A percentile compares a stretch with the other conserved stretches of the same genome.
Conservation (phyloP, 2,797 vertebrate species). For the Cichlasoma orientale region DNA sequence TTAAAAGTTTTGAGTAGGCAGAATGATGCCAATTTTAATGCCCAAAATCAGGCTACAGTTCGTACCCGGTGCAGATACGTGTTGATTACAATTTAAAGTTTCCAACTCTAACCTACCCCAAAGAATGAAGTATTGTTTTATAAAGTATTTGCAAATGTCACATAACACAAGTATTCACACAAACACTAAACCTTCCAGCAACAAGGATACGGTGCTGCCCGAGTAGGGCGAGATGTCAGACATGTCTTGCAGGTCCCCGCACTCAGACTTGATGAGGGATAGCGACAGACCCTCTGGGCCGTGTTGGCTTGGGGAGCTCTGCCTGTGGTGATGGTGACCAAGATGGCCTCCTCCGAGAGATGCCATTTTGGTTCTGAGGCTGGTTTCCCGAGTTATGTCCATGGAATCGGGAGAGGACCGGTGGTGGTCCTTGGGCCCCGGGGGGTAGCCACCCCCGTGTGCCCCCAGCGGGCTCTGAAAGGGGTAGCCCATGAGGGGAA, state of each 20-base stretch:
- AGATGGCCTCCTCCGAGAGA: constrained; percentile 85
- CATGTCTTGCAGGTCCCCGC: constrained; percentile 97
- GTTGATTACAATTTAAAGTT: neutral
- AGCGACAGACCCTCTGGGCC: constrained; percentile 91
- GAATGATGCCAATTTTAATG: neutral
- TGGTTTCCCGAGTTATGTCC: constrained; percentile 94
- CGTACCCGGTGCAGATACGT: neutral
- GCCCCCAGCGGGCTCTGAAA: constrained; percentile 92
- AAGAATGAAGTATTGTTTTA: no score
- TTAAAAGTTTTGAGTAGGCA: neutral
- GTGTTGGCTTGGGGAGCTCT: constrained; percentile 90
- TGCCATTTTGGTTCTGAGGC: constrained; percentile 99
- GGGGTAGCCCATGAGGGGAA: constrained; percentile 97
- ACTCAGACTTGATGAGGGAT: constrained; percentile 98
- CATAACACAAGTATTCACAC: neutral
- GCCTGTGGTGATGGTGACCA: constrained; percentile 87
- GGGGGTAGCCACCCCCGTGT: constrained; percentile 86
- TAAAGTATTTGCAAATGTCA: neutral
- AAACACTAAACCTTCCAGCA: neutral
- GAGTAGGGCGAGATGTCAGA: constrained; percentile 97
- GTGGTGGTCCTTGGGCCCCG: constrained; percentile 85
- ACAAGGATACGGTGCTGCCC: constrained; percentile 97
- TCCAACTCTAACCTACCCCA: no score
- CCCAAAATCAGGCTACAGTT: neutral
- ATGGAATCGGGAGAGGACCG: constrained; percentile 93